Conservation (phyloP, 2,888 invertebrate genomes). For the Drosophila affinis region DNA sequence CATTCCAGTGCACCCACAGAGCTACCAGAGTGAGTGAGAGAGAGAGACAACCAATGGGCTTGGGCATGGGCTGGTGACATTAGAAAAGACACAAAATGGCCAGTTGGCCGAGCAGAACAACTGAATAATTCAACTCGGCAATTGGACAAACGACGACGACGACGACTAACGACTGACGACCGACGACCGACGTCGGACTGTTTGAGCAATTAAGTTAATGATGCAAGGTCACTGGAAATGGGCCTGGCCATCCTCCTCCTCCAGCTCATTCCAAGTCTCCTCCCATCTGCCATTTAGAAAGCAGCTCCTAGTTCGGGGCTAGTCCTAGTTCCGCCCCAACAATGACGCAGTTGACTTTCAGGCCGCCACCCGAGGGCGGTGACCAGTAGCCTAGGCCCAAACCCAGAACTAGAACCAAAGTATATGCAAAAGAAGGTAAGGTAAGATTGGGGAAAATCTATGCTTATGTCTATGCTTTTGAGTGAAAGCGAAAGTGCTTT, state of each 20-base stretch:
- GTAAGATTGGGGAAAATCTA: too few relatives aligned
- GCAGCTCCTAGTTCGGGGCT: background rate
- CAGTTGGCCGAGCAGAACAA: slow-evolving; percentile 52
- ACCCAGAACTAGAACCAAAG: background rate
- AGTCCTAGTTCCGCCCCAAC: slow-evolving; percentile 28
- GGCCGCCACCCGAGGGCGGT: slow-evolving; percentile 35
- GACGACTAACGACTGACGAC: slow-evolving; percentile 39
- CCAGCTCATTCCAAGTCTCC: too few relatives aligned
- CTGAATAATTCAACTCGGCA: slow-evolving; percentile 77
- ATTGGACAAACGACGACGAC: slow-evolving; percentile 59
- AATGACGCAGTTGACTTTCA: slow-evolving; percentile 75
- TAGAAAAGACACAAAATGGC: slow-evolving; percentile 55
- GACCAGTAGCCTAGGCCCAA: slow-evolving; percentile 44
- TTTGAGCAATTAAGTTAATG: slow-evolving; percentile 78
- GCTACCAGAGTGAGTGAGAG: slow-evolving; percentile 34
- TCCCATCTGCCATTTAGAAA: slow-evolving; percentile 11
- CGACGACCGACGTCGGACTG: slow-evolving; percentile 36
- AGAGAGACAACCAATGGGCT: slow-evolving; percentile 28
- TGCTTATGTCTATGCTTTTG: too few relatives aligned
- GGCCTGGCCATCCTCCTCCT: slow-evolving; percentile 17
- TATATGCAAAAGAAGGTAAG: background rate
- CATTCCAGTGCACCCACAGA: slow-evolving; percentile 23
- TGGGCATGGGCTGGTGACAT: slow-evolving; percentile 23
- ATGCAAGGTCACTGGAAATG: slow-evolving; percentile 78
- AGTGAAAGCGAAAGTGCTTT: too few relatives aligned